These are phyloP conservation scores for Tetraodon nigroviridis DNA, from an alignment of 2,113 vertebrate genomes.

Conservation along the genomic window DNA sequence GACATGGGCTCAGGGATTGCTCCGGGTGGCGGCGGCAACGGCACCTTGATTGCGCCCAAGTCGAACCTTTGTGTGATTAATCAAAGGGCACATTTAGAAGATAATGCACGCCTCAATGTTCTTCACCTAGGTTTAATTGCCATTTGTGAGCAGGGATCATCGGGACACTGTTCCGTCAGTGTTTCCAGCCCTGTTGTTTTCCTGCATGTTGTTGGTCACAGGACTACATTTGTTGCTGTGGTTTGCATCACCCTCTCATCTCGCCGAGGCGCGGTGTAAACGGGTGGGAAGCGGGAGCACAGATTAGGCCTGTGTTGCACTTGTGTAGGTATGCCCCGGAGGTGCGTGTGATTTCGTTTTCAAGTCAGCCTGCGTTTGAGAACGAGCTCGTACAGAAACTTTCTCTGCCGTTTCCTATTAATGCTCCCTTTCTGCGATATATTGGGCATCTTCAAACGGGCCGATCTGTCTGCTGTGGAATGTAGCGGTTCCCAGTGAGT, in stretches of 20 bases:
- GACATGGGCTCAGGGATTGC: background rate
- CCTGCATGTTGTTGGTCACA: slow-evolving; percentile 33
- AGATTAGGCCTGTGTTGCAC: slow-evolving; percentile 30
- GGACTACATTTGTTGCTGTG: slow-evolving; percentile 53
- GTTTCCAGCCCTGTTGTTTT: slow-evolving; percentile 1
- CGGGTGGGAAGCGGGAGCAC: slow-evolving; percentile 20
- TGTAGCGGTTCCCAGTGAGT: slow-evolving; percentile 24
- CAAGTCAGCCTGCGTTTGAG: slow-evolving; percentile 3
- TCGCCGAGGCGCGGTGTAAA: slow-evolving; percentile 24
- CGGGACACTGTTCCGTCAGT: slow-evolving; percentile 6
- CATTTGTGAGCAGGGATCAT: slow-evolving; percentile 4
- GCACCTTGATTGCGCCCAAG: too few relatives aligned
- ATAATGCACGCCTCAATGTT: too few relatives aligned
- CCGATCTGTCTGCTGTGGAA: slow-evolving; percentile 35
- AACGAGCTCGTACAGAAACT: slow-evolving; percentile 22
- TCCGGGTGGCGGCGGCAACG: background rate
- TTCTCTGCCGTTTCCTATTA: background rate
- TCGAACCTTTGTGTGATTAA: too few relatives aligned
- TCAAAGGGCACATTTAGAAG: too few relatives aligned
- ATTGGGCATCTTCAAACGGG: slow-evolving; percentile 17
- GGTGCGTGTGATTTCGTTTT: slow-evolving; percentile 14
- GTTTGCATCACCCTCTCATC: slow-evolving; percentile 70
- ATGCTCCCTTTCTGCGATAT: background rate
- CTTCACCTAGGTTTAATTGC: slow-evolving; percentile 7
- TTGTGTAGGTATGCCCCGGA: slow-evolving; percentile 30